Conservation (phyloP, 2,888 invertebrate genomes). For the Drosophila meridionalis region DNA sequence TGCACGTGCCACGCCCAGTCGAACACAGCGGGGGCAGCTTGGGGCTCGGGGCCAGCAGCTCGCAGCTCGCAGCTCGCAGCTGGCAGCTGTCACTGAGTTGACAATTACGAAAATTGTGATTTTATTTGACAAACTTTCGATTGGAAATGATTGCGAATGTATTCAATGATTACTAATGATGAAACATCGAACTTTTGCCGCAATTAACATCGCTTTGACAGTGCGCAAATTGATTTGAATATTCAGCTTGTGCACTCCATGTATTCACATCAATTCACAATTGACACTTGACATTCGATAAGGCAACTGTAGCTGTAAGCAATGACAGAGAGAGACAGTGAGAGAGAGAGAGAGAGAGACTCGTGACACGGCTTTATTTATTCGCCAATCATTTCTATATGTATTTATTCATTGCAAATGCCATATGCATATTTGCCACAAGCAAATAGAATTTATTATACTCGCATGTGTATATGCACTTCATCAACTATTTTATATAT, state of each 20-base stretch:
- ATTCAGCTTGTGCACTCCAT: not conserved
- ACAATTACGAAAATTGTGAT: conserved; percentile 61
- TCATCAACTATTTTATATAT: not conserved
- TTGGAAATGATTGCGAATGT: conserved; percentile 35
- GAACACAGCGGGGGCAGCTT: too few species aligned
- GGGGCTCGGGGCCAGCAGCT: not conserved
- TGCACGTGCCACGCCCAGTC: conserved; percentile 27
- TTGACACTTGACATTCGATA: not conserved
- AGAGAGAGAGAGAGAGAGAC: too few species aligned
- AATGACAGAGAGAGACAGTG: not conserved
- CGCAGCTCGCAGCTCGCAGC: conserved; percentile 2
- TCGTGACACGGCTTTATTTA: not conserved
- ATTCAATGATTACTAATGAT: conserved; percentile 48
- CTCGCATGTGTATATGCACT: not conserved
- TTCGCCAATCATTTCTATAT: not conserved
- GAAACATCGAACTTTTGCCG: conserved; percentile 17
- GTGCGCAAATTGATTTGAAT: conserved; percentile 7
- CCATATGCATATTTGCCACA: not conserved
- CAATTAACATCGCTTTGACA: conserved; percentile 25
- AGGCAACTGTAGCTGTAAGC: not conserved
- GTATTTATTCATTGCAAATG: conserved; percentile 2
- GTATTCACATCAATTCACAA: conserved; percentile 2
- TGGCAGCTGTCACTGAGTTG: conserved; percentile 44
- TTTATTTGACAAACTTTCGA: conserved; percentile 39
- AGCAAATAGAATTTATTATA: conserved; percentile 14